A percentile compares a stretch with the other conserved stretches of the same genome.
These are phyloP conservation scores for Ceyx melanurus DNA, from an alignment of 2,113 vertebrate genomes.

Conservation along the genomic window DNA sequence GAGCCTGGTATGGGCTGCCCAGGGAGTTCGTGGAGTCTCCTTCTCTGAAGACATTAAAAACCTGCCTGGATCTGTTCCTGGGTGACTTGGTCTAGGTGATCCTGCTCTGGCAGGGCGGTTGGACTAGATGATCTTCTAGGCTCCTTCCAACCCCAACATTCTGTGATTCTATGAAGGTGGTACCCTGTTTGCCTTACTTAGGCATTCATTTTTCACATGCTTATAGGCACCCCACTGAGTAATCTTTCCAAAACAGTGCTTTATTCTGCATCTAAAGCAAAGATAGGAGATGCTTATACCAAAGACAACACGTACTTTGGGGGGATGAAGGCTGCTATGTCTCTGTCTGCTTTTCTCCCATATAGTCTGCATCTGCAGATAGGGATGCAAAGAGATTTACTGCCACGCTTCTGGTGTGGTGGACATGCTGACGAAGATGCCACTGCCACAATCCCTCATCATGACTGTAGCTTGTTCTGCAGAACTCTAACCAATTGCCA, in stretches of 20 bases:
- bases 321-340: background rate
- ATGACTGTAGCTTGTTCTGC: background rate
- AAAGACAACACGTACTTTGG: background rate
- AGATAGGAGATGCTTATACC: background rate
- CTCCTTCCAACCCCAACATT: no score
- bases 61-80: no score
- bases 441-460: background rate
- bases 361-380: background rate
- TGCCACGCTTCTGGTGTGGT: background rate
- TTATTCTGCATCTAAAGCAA: background rate
- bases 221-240: background rate
- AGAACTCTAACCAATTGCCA: background rate
- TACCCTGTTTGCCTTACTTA: background rate
- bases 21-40: no score
- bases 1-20: no score
- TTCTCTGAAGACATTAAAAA: no score
- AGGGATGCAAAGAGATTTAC: background rate
- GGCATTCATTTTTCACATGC: background rate
- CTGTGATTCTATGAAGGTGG: no score
- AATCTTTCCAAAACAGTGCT: background rate
- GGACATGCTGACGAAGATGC: background rate
- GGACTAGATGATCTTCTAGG: no score
- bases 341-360: background rate
- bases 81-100: no score
- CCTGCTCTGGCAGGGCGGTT: no score